Evolutionary conservation across 1,140 invertebrate species (phyloP), one percentile per base, ranked within the genome.

Genomic region (Bombus consobrinus): DNA sequence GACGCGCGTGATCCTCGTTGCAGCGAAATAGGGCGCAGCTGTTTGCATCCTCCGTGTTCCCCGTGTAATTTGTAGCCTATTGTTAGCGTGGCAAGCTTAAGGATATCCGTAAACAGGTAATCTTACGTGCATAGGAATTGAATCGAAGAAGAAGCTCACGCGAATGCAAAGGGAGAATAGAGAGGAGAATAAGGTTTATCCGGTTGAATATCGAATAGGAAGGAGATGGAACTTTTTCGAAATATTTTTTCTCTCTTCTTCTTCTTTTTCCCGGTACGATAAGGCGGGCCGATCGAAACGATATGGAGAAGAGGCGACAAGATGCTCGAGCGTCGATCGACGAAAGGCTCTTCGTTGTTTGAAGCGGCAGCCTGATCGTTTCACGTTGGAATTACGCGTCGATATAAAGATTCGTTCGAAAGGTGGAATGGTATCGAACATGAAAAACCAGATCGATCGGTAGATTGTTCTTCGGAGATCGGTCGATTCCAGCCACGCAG

Each of bases 41-140:
- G 64, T 77, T 77, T 83, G 72, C 81, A 75, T 83, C 59, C 28
- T 28, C 8, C 47, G 81, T 25, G 43, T 64, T 74, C 53, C 34
- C 81, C 28, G 32, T 43, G 71, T 71, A 75, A 76, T 76, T 83
- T 75, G 81, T 64, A 76, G 73, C 62, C 57, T 64, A n/a, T 47
- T 82, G 77, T 77, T 32, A 34, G 28, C 75, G 34, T 25, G 75
- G 57, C 75, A 62, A 22, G 34, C 37, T 37, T 22, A 77, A 47
- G 47, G 75, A 59, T 62, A 47, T 77, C 53, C 53, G 75, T 77
- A 77, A 77, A 77, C 75, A 77, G 75, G 75, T 77, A 62, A 62
- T 62, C 75, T 77, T 41, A 22, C 57, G 57, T 5, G 47, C 12
- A n/a, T 3, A 15, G 15, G 9, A 77, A 77, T 62, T 12, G 75